Percentiles rank a stretch among this genome's conserved stretches.
Conservation (phyloP, 2,797 vertebrate species). For the Cyprinella venusta region DNA sequence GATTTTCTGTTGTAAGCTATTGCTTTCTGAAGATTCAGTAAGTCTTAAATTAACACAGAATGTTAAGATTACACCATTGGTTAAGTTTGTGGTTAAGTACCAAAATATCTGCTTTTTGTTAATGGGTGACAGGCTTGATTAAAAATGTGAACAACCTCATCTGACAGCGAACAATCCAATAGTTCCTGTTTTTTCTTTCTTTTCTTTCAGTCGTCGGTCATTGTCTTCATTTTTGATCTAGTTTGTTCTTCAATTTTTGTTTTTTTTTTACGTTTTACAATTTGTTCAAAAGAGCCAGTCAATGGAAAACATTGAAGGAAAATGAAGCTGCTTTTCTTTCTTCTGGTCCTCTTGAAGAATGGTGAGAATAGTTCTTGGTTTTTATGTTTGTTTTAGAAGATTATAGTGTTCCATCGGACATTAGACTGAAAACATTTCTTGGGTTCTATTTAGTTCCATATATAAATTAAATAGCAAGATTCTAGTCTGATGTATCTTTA, state of each 20-base stretch:
- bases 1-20: not conserved
- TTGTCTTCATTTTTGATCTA: not conserved
- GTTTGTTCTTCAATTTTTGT: constrained; percentile 32
- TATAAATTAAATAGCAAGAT: not conserved
- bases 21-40: not conserved
- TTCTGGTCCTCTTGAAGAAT: constrained; percentile 67
- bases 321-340: constrained; percentile 68
- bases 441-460: not conserved
- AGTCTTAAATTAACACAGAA: not conserved
- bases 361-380: not conserved
- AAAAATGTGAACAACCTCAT: not conserved
- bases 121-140: not conserved
- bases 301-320: not conserved
- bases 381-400: not conserved
- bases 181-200: not conserved
- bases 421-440: not conserved
- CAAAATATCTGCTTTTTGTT: not conserved
- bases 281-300: not conserved
- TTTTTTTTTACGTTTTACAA: too few species aligned
- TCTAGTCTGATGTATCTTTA: not conserved
- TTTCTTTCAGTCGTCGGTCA: not conserved
- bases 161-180: not conserved
- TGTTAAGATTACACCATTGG: not conserved
- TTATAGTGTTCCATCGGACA: not conserved
- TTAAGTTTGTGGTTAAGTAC: not conserved